Evolutionary conservation across 2,113 vertebrate genomes (phyloP).

Genomic region (Calyptomena viridis): DNA sequence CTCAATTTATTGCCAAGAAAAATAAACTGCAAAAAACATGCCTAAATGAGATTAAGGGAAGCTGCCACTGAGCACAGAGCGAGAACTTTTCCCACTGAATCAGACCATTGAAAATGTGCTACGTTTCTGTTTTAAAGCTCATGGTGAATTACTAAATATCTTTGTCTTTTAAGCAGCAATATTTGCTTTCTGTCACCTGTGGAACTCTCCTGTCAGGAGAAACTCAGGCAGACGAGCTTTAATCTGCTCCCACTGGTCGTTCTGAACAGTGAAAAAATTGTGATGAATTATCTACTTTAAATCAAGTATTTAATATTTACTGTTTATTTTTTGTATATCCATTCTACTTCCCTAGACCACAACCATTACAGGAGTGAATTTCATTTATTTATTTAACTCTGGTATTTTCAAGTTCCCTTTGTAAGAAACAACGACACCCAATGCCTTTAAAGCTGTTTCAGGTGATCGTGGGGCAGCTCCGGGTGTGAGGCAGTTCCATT

Average conservation of each 20-base stretch:
- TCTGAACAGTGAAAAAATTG: accelerated
- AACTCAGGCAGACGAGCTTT: neutral
- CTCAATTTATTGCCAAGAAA: neutral
- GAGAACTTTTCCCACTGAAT: neutral
- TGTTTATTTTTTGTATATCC: accelerated
- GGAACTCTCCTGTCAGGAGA: neutral
- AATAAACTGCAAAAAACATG: neutral
- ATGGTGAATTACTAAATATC: neutral
- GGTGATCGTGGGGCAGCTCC: accelerated
- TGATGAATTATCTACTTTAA: neutral
- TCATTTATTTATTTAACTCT: neutral
- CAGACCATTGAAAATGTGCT: neutral
- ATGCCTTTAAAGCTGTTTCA: accelerated
- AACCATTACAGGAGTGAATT: too few relatives aligned
- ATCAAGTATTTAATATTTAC: neutral
- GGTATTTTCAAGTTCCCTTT: neutral
- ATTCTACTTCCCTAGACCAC: neutral
- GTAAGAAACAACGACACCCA: accelerated
- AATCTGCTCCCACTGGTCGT: neutral
- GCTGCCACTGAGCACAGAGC: neutral
- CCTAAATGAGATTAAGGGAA: neutral
- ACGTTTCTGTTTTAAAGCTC: neutral
- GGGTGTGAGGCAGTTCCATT: neutral
- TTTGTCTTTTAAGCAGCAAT: neutral
- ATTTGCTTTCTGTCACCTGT: neutral